Percentiles rank a stretch among this genome's conserved stretches.
Evolutionary conservation across 1,140 invertebrate species (phyloP).

Genomic region (Lordiphosa clarofinis): DNA sequence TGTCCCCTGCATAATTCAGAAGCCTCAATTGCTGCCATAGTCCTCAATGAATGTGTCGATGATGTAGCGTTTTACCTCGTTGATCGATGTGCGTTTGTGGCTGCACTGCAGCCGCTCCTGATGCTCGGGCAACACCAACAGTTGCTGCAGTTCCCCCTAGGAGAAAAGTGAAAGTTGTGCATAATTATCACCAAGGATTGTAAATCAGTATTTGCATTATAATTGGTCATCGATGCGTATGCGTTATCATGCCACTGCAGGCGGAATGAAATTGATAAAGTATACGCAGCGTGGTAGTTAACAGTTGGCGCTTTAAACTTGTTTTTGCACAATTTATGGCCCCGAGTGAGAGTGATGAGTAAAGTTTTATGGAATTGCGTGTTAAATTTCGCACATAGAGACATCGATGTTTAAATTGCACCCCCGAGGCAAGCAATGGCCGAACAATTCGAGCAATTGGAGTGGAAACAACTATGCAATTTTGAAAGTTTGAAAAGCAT

Average conservation of each 20-base stretch:
- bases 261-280: conserved; percentile 14
- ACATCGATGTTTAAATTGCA: no score
- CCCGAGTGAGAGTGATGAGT: background rate
- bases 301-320: conserved; percentile 2
- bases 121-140: conserved; percentile 71
- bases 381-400: no score
- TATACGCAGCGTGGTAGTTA: conserved; percentile 7
- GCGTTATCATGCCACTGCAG: conserved; percentile 34
- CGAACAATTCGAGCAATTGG: no score
- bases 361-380: background rate
- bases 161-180: conserved; percentile 30
- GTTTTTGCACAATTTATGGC: background rate
- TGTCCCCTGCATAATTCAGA: conserved; percentile 6
- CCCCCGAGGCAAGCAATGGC: no score
- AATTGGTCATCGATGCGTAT: conserved; percentile 33
- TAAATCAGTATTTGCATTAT: conserved; percentile 34
- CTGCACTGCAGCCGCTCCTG: conserved; percentile 75
- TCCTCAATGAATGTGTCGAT: conserved; percentile 79
- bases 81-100: conserved; percentile 71
- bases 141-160: conserved; percentile 74
- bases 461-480: no score
- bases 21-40: conserved; percentile 61
- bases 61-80: conserved; percentile 78
- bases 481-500: no score
- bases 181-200: conserved; percentile 40